Percentiles rank a stretch among this genome's conserved stretches.
Evolutionary conservation across 2,888 invertebrate species (phyloP).

Genomic region (Glyphotaelius pellucidus): DNA sequence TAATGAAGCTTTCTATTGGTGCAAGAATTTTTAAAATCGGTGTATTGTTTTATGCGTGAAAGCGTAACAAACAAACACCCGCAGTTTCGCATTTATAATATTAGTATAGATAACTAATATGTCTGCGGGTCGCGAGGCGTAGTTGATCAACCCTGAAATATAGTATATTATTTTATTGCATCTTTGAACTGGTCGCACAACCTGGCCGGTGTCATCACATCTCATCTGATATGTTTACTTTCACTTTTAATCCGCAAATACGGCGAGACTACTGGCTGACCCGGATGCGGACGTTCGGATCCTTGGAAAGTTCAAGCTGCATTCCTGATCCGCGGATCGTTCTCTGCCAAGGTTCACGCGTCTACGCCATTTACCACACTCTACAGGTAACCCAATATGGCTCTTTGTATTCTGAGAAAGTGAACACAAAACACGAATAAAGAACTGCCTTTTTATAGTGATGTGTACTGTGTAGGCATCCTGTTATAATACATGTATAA

Average conservation of each 20-base stretch:
- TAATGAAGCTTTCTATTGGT: too few species aligned
- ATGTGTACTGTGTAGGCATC: too few species aligned
- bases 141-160: background rate
- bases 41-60: too few species aligned
- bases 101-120: too few species aligned
- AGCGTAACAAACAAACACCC: too few species aligned
- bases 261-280: slow-evolving; percentile 7
- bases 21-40: too few species aligned
- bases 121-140: background rate
- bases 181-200: background rate
- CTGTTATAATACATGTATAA: too few species aligned
- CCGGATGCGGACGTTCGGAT: background rate
- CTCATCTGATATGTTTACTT: background rate
- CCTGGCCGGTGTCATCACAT: background rate
- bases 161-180: background rate
- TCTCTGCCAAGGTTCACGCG: background rate
- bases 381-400: background rate
- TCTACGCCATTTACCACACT: background rate
- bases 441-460: background rate
- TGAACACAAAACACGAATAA: background rate
- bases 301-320: slow-evolving; percentile 10
- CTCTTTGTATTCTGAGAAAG: background rate
- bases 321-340: background rate
- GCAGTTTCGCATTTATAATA: too few species aligned
- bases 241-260: background rate